Evolutionary conservation across 2,113 vertebrate genomes (phyloP), one percentile per base, ranked within the genome.

Genomic region (Neogobius melanostomus): DNA sequence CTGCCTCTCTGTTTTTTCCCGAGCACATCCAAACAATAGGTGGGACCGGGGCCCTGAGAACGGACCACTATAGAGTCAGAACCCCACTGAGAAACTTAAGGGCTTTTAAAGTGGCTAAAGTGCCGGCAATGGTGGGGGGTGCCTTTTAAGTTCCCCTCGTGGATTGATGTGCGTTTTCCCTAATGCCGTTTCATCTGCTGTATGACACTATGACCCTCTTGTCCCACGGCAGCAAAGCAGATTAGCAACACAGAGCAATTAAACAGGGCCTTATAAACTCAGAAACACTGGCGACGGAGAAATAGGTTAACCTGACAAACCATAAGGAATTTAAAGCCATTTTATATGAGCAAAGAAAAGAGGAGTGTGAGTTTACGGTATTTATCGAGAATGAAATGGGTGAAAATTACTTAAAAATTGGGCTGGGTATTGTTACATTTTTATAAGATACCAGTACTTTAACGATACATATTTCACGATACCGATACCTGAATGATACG

Each of bases 1-100:
- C 77, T 80, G 77, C 79, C 72, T 85, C 45, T 80, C 85, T 84
- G 78, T 36, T 89, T 91, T 61, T 85, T 79, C 67, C 71, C 52
- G 77, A 83, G 79, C 80, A 83, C 69, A 82, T 82, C 77, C 67
- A 76, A 89, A 88, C 82, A 91, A 90, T 83, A 84, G 81, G 74
- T 82, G 79, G 69, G 81, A 76, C 65, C 64, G 52, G 64, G 28
- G 28, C 70, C 74, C 48, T 21, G 28, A 77, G 75, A 84, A 76
- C 51, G 4, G 28, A 82, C 49, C 7, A 7, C 68, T 56, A 11
- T 64, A 64, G 47, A 49, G 53, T 71, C 46, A 68, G 74, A 79
- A 74, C 62, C 76, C 69, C 11, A 57, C 49, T 62, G 76, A 75
- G 71, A 51, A 67, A 67, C 69, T 61, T 43, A 73, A 56, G 51